Percentiles rank a stretch among this genome's conserved stretches.
Conservation (phyloP, 2,113 vertebrate genomes). For the Alethe diademata region DNA sequence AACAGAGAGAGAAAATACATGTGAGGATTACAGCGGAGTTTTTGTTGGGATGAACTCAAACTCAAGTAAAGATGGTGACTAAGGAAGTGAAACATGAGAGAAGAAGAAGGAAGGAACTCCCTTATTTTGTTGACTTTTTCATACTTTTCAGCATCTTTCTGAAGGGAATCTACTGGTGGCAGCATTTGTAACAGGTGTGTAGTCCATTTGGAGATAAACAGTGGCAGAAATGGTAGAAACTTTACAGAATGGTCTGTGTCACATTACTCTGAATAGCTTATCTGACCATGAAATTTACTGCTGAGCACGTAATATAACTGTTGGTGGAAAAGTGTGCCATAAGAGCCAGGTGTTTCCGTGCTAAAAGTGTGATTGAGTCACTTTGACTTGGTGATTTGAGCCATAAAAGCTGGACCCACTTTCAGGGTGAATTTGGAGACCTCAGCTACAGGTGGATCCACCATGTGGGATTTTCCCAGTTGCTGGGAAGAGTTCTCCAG, state of each 20-base stretch:
- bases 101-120: not conserved
- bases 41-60: not conserved
- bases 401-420: too few relatives aligned
- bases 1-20: too few relatives aligned
- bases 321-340: too few relatives aligned
- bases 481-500: too few relatives aligned
- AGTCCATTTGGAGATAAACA: not conserved
- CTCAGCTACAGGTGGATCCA: too few relatives aligned
- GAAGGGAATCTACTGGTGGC: not conserved
- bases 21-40: too few relatives aligned
- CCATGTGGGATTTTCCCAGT: too few relatives aligned
- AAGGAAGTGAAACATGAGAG: not conserved
- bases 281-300: not conserved
- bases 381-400: too few relatives aligned
- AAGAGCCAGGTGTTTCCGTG: too few relatives aligned
- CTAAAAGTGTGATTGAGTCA: too few relatives aligned
- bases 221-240: not conserved
- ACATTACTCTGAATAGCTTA: not conserved
- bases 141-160: not conserved
- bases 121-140: not conserved
- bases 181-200: not conserved
- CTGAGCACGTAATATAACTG: not conserved
- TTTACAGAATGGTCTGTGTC: not conserved
- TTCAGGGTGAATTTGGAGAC: too few relatives aligned
- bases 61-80: not conserved